phyloP scores from a whole-genome alignment of 2,797 vertebrate species.

The Lutjanus campechanus region DNA sequence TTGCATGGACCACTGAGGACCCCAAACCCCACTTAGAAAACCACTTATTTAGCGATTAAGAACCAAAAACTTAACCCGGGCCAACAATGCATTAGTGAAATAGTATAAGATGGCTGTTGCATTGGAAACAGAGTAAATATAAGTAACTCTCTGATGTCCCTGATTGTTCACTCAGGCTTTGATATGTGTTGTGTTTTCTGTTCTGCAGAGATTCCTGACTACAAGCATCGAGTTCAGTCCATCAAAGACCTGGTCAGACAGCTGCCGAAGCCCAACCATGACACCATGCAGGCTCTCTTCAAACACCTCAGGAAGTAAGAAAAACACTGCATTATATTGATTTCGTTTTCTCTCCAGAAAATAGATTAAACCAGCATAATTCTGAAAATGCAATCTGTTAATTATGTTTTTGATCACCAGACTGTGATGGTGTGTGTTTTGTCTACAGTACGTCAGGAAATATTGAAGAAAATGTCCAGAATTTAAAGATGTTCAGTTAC shows the following conservation, averaged over 20 bases:
- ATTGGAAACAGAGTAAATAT: background rate
- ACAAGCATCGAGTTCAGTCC: conserved; percentile 89
- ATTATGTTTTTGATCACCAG: background rate
- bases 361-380: background rate
- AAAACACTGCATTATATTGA: background rate
- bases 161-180: background rate
- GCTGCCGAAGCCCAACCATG: conserved; percentile 96
- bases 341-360: background rate
- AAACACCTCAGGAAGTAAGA: conserved; percentile 94
- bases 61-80: too few relatives aligned
- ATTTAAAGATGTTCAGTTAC: background rate
- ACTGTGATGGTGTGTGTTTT: background rate
- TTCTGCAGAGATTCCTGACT: conserved; percentile 83
- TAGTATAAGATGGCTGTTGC: background rate
- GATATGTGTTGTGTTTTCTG: conserved; percentile 4
- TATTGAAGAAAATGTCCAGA: background rate
- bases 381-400: background rate
- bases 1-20: background rate
- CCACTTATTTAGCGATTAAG: background rate
- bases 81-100: background rate
- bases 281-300: conserved; percentile 97
- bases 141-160: background rate
- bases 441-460: background rate
- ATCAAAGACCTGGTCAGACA: conserved; percentile 94
- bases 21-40: background rate